phyloP scores from a whole-genome alignment of 2,113 vertebrate genomes.

The Grallaria varia region DNA sequence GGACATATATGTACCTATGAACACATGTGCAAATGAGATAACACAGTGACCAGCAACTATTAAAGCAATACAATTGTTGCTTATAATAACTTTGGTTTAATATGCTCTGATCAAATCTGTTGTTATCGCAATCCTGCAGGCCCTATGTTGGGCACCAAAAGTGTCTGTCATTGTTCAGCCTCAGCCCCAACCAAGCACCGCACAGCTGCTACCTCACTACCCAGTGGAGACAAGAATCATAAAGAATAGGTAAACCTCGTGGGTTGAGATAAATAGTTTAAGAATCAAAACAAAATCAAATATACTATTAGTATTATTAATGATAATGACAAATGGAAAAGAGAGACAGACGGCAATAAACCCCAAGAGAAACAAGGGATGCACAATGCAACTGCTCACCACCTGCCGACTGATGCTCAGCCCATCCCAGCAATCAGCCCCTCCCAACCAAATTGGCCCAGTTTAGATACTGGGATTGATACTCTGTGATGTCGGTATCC shows the following conservation, averaged over 20 bases:
- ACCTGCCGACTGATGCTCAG: neutral
- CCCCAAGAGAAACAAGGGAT: neutral
- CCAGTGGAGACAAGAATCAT: neutral
- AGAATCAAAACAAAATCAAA: neutral
- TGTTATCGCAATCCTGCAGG: neutral
- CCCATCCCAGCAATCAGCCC: fast-evolving
- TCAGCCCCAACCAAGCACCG: neutral
- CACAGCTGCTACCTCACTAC: neutral
- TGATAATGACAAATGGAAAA: neutral
- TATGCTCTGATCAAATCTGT: neutral
- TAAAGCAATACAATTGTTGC: neutral
- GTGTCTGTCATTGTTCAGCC: neutral
- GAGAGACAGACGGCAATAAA: neutral
- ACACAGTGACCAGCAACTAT: neutral
- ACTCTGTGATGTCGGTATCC: fast-evolving
- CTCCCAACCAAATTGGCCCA: fast-evolving
- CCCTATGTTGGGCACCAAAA: neutral
- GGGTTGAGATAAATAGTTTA: neutral
- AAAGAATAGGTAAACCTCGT: neutral
- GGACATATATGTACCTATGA: fast-evolving
- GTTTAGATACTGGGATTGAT: neutral
- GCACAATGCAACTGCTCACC: neutral
- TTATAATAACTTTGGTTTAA: neutral
- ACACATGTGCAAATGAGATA: neutral
- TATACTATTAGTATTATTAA: neutral